A percentile compares a stretch with the other conserved stretches of the same genome.
Evolutionary conservation across 2,888 invertebrate genomes (phyloP).

Genomic region (Sphaerophoria taeniata): DNA sequence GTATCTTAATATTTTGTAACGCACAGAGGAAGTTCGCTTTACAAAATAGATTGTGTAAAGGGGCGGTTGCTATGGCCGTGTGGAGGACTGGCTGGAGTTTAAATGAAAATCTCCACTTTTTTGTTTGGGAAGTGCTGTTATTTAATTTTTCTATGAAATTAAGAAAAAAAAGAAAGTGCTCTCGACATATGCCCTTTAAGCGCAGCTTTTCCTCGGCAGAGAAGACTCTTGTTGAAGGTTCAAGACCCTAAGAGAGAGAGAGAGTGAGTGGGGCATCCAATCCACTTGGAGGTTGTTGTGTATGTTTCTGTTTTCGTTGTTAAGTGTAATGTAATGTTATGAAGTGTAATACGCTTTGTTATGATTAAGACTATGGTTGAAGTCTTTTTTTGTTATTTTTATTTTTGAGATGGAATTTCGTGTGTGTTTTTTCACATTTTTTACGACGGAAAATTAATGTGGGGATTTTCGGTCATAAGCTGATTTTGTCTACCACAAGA

Average conservation of each 20-base stretch:
- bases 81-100: slow-evolving; percentile 12
- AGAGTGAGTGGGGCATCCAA: slow-evolving; percentile 10
- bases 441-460: slow-evolving; percentile 42
- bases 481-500: slow-evolving; percentile 35
- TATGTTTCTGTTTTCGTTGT: slow-evolving; percentile 24
- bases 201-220: not conserved
- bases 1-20: slow-evolving; percentile 69
- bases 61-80: slow-evolving; percentile 19
- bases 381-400: slow-evolving; percentile 12
- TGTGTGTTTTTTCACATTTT: not conserved
- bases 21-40: slow-evolving; percentile 48
- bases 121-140: slow-evolving; percentile 8
- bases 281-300: slow-evolving; percentile 31
- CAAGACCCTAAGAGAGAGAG: no score
- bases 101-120: slow-evolving; percentile 57
- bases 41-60: slow-evolving; percentile 38
- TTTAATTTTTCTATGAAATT: not conserved
- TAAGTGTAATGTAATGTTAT: slow-evolving; percentile 66
- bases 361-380: slow-evolving; percentile 62
- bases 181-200: slow-evolving; percentile 59
- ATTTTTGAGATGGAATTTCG: slow-evolving; percentile 5
- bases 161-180: slow-evolving; percentile 17
- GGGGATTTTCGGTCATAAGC: slow-evolving; percentile 41
- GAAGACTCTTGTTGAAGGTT: slow-evolving; percentile 32
- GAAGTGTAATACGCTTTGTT: slow-evolving; percentile 69